Conservation (phyloP, 2,797 vertebrate genomes). For the Myotis pilosus region DNA sequence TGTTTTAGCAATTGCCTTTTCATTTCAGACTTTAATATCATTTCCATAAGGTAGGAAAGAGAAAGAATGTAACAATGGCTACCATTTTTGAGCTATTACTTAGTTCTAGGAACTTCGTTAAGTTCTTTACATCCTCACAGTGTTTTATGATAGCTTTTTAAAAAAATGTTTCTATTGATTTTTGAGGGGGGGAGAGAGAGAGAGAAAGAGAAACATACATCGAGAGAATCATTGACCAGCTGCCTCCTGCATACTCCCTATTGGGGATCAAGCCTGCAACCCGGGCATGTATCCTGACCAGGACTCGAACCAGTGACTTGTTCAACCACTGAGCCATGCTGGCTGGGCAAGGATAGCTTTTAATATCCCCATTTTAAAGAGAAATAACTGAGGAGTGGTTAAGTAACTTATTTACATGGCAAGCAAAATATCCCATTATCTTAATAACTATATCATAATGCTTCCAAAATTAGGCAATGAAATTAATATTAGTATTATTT, state of each 20-base stretch:
- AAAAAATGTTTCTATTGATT: background rate
- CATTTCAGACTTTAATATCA: conserved; percentile 24
- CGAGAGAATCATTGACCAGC: too few relatives aligned
- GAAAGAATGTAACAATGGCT: background rate
- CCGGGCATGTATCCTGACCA: too few relatives aligned
- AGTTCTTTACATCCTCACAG: background rate
- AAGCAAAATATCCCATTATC: background rate
- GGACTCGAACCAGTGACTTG: too few relatives aligned
- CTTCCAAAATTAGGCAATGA: conserved; percentile 25
- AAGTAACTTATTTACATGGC: conserved; percentile 14
- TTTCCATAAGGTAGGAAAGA: background rate
- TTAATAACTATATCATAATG: background rate
- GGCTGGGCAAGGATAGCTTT: background rate
- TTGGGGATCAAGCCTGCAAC: too few relatives aligned
- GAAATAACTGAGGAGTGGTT: background rate
- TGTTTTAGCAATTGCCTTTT: conserved; percentile 20
- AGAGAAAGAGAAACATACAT: too few relatives aligned
- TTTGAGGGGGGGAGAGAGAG: background rate
- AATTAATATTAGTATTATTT: conserved; percentile 10
- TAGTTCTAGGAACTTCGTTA: conserved; percentile 28
- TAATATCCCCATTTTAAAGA: background rate
- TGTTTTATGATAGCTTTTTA: background rate
- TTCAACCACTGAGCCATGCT: too few relatives aligned
- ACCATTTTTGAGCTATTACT: background rate
- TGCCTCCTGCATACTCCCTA: too few relatives aligned